phyloP scores from a whole-genome alignment of 2,888 invertebrate genomes.

The Dryocosmus kuriphilus region DNA sequence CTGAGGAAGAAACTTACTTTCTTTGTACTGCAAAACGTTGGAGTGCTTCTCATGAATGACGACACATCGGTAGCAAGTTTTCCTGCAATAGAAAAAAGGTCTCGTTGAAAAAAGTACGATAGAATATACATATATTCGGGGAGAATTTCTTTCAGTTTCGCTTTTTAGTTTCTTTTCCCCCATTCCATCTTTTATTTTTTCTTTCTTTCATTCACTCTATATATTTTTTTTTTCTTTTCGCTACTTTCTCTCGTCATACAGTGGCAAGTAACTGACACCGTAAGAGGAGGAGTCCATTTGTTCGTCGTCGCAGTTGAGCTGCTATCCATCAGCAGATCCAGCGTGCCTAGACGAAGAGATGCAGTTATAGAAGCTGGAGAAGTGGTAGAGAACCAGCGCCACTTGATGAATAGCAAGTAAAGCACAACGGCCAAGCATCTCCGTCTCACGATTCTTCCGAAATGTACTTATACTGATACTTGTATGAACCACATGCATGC shows the following conservation, averaged over 20 bases:
- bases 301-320: background rate
- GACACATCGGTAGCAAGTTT: conserved; percentile 95
- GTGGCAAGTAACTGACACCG: background rate
- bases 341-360: background rate
- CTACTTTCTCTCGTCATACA: conserved; percentile 29
- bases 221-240: background rate
- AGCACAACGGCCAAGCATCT: conserved; percentile 17
- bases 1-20: conserved; percentile 87
- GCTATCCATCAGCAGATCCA: background rate
- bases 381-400: conserved; percentile 12
- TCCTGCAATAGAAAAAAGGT: conserved; percentile 82
- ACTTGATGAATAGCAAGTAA: conserved; percentile 36
- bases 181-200: conserved; percentile 33
- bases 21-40: conserved; percentile 97
- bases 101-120: background rate
- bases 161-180: background rate
- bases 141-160: background rate
- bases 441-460: background rate
- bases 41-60: conserved; percentile 97
- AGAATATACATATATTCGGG: background rate
- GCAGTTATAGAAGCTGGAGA: conserved; percentile 22
- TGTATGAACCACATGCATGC: background rate
- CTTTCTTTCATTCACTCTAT: conserved; percentile 34
- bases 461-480: background rate
- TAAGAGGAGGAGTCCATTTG: background rate